phyloP scores from a whole-genome alignment of 1,140 invertebrate genomes.

The Archivesica marissinica region DNA sequence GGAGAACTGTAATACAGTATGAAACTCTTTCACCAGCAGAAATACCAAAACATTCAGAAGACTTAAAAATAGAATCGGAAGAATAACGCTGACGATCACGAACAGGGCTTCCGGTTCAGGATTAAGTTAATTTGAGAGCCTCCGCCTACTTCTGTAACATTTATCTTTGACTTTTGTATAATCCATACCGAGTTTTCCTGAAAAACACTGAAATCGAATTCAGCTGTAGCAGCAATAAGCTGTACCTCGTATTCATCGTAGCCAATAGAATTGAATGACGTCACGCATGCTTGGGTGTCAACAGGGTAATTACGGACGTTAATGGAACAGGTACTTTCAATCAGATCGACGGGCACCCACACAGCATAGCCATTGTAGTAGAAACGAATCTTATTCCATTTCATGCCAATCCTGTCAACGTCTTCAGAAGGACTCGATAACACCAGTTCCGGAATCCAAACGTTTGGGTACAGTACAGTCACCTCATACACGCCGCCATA shows the following conservation, averaged over 20 bases:
- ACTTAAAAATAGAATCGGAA: constrained; percentile 30
- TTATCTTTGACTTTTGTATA: neutral
- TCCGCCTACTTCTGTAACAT: neutral
- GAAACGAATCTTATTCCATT: constrained; percentile 16
- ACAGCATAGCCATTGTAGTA: neutral
- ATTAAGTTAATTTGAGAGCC: neutral
- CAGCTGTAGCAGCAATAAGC: neutral
- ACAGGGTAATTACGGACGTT: constrained; percentile 39
- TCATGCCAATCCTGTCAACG: neutral
- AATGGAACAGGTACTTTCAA: constrained; percentile 21
- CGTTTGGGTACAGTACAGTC: neutral
- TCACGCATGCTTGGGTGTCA: constrained; percentile 27
- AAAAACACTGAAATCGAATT: constrained; percentile 7
- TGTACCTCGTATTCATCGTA: neutral
- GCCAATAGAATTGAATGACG: constrained; percentile 14
- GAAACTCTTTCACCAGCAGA: constrained; percentile 38
- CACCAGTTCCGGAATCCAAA: constrained; percentile 48
- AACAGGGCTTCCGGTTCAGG: neutral
- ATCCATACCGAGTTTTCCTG: constrained; percentile 2
- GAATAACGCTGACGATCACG: constrained; percentile 1
- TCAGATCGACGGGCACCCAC: neutral
- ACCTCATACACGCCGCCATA: constrained; percentile 5
- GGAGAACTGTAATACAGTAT: constrained; percentile 35
- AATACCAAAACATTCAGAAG: constrained; percentile 35
- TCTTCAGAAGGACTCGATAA: constrained; percentile 13